phyloP scores from a whole-genome alignment of 2,797 vertebrate species.

The Mormyrus proboscirostris region DNA sequence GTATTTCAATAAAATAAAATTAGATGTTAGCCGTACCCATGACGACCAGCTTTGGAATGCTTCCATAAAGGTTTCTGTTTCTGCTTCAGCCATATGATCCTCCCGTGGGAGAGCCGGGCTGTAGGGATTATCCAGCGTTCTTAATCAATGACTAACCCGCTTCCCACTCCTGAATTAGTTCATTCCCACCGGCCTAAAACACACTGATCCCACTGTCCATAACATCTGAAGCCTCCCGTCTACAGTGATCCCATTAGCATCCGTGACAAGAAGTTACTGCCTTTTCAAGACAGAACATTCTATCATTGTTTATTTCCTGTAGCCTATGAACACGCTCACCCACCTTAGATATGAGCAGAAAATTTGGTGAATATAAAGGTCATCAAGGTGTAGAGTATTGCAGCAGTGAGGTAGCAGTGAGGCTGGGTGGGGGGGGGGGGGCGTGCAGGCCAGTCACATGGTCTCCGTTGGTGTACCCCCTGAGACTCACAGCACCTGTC shows the following conservation, averaged over 20 bases:
- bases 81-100: neutral
- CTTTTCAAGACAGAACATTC: neutral
- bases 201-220: neutral
- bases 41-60: neutral
- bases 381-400: neutral
- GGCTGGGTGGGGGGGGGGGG: too few relatives aligned
- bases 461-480: neutral
- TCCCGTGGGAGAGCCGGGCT: neutral
- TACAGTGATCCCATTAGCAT: neutral
- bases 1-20: neutral
- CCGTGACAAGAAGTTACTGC: neutral
- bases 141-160: neutral
- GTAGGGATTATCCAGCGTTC: neutral
- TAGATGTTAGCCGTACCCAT: neutral
- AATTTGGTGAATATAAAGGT: neutral
- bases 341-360: neutral
- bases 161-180: neutral
- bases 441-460: neutral
- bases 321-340: neutral
- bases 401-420: neutral
- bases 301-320: neutral
- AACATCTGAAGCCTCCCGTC: neutral
- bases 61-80: neutral
- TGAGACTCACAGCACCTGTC: neutral
- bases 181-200: neutral